Base-by-base conservation (phyloP, 2,797 vertebrate species). In the Lepilemur ruficaudatus region DNA sequence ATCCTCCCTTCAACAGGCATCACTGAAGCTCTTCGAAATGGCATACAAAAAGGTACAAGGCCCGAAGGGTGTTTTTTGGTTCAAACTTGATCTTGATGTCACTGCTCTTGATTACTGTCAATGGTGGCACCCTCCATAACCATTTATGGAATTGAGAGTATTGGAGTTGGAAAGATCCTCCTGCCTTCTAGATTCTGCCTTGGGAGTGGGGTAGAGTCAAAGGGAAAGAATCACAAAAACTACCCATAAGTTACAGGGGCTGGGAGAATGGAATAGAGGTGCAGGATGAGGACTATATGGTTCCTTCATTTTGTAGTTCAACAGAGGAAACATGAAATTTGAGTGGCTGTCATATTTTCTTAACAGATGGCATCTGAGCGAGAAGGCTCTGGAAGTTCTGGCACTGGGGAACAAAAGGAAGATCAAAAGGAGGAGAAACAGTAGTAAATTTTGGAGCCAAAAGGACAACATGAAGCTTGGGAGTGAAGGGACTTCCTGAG, bases 1-100 rank as follows among this genome's bases (percentile, higher is more conserved):
- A 72, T 99, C 98, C 88, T 99, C 96, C 97, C 99, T 99, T 95
- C 99, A 99, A 98, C 99, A 99, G 96, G 99, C 99, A 0, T 99
- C 99, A 30, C 97, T 99, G 92, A 99, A 99, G 59, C 99, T 99
- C 92, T 99, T 99, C 13, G 99, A 99, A 97, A 99, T 99, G 99
- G 99, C 99, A 38, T 99, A 99, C 98, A 99, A 99, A 98, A 99
- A 99, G 99, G 99, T 99, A 98, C 38, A 82, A 18, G 55, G 57
- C n/a, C n/a, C 73, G 2, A 91, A 63, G 32, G 28, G 32, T 78
- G 28, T 72, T 73, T 78, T 61, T 78, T 55, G 38, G 14, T 59
- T 32, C 59, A 91, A 32, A 63, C 18, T 83, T 89, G 22, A 57
- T 52, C 2, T 50, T 30, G 18, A 14, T 79, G 1, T 67, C 70